Evolutionary conservation across 2,888 invertebrate genomes (phyloP), one percentile per base, ranked within the genome.

Genomic region (Eilema depressum): DNA sequence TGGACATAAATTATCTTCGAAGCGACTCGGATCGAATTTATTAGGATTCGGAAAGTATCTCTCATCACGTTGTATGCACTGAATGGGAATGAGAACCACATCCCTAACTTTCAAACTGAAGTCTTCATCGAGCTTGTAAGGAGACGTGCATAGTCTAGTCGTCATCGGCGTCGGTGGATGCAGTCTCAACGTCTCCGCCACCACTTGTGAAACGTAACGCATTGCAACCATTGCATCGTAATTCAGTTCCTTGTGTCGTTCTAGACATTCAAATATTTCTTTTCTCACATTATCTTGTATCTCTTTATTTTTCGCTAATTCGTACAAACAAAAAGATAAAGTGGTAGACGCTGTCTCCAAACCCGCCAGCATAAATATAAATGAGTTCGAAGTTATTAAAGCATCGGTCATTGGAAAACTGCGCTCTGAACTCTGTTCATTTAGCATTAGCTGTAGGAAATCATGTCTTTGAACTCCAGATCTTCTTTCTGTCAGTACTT

Each of bases 341-440:
- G 94, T 94, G 60, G 93, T 94, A 30, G 95, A 88, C 17, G 95
- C 92, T 11, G 95, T 92, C 80, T 95, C 95, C 75, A 95, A 80
- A 2, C 95, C 95, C n/a, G 95, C 95, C 70, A 95, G 74, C 93
- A 95, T 93, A 79, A 95, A 95, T 90, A 95, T 95, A 82, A 95
- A 95, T 66, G 95, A 95, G 85, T 95, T 95, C 20, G 95, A 95
- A 56, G 92, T 95, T 86, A 95, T 95, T 78, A 95, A 87, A 73
- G 90, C 92, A 85, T 95, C 95, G 12, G 95, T 93, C 93, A 95
- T 95, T 62, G 80, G 76, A 79, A 95, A 92, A 68, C 81, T 87
- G 14, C 81, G 87, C 75, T 92, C 90, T 8, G 87, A 87, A 75
- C 90, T 90, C 82, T 95, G 95, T 63, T 93, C 92, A 71, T 95